Percentiles rank a stretch among this genome's conserved stretches.
These are phyloP conservation scores for Echiichthys vipera DNA, from an alignment of 2,797 vertebrate genomes.

Conservation along the genomic window DNA sequence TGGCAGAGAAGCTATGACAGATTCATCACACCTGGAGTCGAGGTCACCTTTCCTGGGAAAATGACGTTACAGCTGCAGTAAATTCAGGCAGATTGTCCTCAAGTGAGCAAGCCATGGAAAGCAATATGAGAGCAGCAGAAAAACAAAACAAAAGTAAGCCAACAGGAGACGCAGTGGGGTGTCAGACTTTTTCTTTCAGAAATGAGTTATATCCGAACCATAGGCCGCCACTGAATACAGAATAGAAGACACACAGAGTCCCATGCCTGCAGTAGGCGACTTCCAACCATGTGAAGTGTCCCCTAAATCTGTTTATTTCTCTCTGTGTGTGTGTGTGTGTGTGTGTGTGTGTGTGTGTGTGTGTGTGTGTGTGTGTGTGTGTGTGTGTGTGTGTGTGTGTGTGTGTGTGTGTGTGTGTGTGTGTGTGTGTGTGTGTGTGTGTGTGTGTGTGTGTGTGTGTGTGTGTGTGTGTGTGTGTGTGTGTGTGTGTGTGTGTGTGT, in stretches of 20 bases:
- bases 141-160: constrained; percentile 75
- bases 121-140: constrained; percentile 63
- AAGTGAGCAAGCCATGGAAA: constrained; percentile 52
- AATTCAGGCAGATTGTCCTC: constrained; percentile 71
- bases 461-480: neutral
- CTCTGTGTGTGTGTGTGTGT: constrained; percentile 15
- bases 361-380: too few species aligned
- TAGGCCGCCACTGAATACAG: constrained; percentile 62
- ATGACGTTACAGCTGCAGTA: constrained; percentile 64
- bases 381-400: too few species aligned
- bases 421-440: neutral
- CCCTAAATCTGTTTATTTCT: constrained; percentile 51
- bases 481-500: constrained; percentile 1
- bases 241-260: constrained; percentile 47
- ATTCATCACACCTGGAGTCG: constrained; percentile 64
- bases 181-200: constrained; percentile 61
- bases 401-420: neutral
- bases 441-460: neutral
- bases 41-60: constrained; percentile 77
- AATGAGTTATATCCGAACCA: constrained; percentile 75
- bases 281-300: constrained; percentile 42
- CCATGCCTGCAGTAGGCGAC: constrained; percentile 41
- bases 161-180: constrained; percentile 66
- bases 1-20: constrained; percentile 46
- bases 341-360: too few species aligned